Evolutionary conservation across 2,797 vertebrate species (phyloP), one percentile per base, ranked within the genome.

Genomic region (Mormyrus hasselquistii): DNA sequence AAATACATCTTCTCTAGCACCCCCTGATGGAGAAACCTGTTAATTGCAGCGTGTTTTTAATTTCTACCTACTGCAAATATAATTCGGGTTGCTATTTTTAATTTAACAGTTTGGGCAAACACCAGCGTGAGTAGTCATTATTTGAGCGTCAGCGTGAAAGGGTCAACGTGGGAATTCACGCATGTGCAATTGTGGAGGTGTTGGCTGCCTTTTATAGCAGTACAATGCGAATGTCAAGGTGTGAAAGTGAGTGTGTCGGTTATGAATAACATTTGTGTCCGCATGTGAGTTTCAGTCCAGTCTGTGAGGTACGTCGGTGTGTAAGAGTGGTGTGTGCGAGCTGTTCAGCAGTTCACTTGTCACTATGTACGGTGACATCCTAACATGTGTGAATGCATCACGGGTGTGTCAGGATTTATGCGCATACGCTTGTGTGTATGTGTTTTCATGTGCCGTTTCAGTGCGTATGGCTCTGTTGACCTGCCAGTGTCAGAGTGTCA

Each of bases 11-110:
- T 41, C 88, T 89, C 82, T 89, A 85, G 16, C 88, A 85, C 82
- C 88, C 88, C 88, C 88, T 69, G 57, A 62, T 89, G 88, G 88
- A 89, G 25, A 86, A 89, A 85, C 9, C 16, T 69, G 47, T 22
- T n/a, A 19, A 69, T 38, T 65, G 29, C 82, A 52, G 6, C 57
- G 53, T 52, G 29, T 69, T 53, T 85, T 10, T 65, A 62, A 88
- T 38, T 44, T 83, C 14, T 88, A n/a, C 52, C 16, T 53, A 47
- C 41, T 59, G 52, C 38, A 84, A 84, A 62, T 14, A 59, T 59
- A 52, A 84, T 50, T 59, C 29, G 76, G 25, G 25, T 53, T 53
- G 41, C 82, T 59, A 85, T 62, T 84, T 57, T 84, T 47, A 49
- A 59, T 83, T 38, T 87, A 87, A 87, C 29, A 87, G 50, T 38